A percentile compares a stretch with the other conserved stretches of the same genome.
phyloP scores from a whole-genome alignment of 2,888 invertebrate genomes.

The Rhamphomyia laevipes region DNA sequence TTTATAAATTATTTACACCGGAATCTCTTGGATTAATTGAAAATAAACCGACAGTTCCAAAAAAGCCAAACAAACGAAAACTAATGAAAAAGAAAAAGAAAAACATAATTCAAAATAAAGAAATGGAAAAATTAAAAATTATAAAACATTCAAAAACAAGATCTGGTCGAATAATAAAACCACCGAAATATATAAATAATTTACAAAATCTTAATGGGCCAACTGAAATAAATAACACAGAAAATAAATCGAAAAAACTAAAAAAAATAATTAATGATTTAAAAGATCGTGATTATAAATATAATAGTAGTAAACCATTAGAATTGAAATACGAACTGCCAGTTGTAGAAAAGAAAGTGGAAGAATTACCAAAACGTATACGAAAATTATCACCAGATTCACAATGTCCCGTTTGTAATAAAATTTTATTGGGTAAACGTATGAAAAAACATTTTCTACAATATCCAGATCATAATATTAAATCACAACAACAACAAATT shows the following conservation, averaged over 20 bases:
- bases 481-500: not conserved
- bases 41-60: slow-evolving; percentile 15
- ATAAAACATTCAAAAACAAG: not conserved
- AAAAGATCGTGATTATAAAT: slow-evolving; percentile 11
- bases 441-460: slow-evolving; percentile 29
- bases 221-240: not conserved
- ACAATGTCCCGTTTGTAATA: slow-evolving; percentile 31
- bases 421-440: slow-evolving; percentile 31
- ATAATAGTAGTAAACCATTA: slow-evolving; percentile 9
- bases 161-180: not conserved
- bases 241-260: not conserved
- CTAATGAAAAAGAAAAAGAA: too few species aligned
- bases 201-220: not conserved
- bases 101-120: too few species aligned
- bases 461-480: slow-evolving; percentile 29
- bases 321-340: not conserved
- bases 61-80: slow-evolving; percentile 20
- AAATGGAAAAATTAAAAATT: not conserved
- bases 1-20: slow-evolving; percentile 30
- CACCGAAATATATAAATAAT: not conserved
- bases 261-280: not conserved
- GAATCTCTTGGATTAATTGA: slow-evolving; percentile 22
- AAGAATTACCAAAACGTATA: slow-evolving; percentile 7
- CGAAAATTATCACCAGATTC: slow-evolving; percentile 26
- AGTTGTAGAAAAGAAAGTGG: not conserved